Conservation (phyloP, 1,140 invertebrate species). For the Tyrophagus putrescentiae region DNA sequence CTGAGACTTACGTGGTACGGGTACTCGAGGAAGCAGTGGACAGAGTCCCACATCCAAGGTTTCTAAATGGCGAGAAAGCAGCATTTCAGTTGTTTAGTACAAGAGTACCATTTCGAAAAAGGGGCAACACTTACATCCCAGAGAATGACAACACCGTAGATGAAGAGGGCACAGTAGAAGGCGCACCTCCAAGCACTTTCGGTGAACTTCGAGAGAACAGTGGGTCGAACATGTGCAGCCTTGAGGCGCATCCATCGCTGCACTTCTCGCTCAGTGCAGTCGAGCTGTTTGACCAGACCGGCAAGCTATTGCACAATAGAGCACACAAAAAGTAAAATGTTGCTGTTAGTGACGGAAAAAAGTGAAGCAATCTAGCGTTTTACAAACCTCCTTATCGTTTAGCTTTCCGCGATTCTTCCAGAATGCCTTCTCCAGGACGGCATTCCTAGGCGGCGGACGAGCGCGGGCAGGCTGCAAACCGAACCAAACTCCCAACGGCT, state of each 20-base stretch:
- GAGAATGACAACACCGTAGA: slow-evolving; percentile 61
- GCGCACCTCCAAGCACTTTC: slow-evolving; percentile 76
- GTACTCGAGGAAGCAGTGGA: slow-evolving; percentile 66
- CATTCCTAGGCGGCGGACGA: neutral
- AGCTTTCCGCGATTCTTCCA: slow-evolving; percentile 25
- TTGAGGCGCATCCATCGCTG: slow-evolving; percentile 75
- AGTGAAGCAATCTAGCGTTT: too few species aligned
- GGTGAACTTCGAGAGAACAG: slow-evolving; percentile 75
- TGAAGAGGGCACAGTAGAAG: slow-evolving; percentile 69
- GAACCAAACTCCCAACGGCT: slow-evolving; percentile 9
- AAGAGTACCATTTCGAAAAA: slow-evolving; percentile 11
- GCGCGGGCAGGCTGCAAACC: neutral
- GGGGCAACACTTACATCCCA: slow-evolving; percentile 48
- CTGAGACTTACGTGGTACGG: slow-evolving; percentile 37
- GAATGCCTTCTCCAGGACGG: neutral
- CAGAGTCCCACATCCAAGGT: slow-evolving; percentile 84
- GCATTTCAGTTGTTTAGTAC: slow-evolving; percentile 1
- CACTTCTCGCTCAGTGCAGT: slow-evolving; percentile 69
- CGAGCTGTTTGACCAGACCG: slow-evolving; percentile 64
- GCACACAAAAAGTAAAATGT: slow-evolving; percentile 19
- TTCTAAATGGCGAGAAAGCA: slow-evolving; percentile 40
- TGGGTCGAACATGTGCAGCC: slow-evolving; percentile 63
- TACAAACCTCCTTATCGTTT: slow-evolving; percentile 25
- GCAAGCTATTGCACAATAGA: slow-evolving; percentile 37
- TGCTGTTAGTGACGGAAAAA: slow-evolving; percentile 13